A percentile compares a stretch with the other conserved stretches of the same genome.
Conservation (phyloP, 2,113 vertebrate species). For the Paedocypris sp. region DNA sequence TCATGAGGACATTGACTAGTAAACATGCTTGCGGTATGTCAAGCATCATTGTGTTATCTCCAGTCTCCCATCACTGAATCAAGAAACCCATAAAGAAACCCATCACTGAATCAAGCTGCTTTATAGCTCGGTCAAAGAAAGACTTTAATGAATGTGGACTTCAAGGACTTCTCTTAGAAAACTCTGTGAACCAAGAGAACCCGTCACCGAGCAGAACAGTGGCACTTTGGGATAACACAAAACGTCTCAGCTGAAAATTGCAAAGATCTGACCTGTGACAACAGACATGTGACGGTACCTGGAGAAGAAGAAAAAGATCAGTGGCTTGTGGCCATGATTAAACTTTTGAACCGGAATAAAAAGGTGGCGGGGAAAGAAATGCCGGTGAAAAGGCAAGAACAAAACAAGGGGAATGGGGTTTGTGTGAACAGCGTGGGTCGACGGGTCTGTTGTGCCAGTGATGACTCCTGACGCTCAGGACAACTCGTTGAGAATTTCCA, state of each 20-base stretch:
- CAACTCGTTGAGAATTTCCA: not conserved
- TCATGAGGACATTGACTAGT: no score
- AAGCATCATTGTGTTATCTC: not conserved
- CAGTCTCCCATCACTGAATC: not conserved
- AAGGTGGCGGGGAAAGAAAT: not conserved
- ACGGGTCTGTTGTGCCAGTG: not conserved
- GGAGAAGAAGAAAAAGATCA: no score
- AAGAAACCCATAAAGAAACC: not conserved
- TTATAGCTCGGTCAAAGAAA: not conserved
- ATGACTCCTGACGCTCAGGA: not conserved
- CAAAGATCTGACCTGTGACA: not conserved
- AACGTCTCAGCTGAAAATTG: not conserved
- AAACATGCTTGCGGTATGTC: no score
- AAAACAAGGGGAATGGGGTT: not conserved
- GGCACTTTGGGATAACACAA: not conserved
- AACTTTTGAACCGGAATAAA: no score
- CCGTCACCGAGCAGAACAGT: not conserved
- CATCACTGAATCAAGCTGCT: not conserved
- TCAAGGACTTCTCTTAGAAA: not conserved
- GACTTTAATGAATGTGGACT: not conserved
- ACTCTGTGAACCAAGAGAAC: not conserved
- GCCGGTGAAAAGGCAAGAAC: not conserved
- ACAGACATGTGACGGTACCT: not conserved
- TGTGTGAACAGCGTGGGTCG: not conserved
- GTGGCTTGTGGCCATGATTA: no score